phyloP scores from a whole-genome alignment of 1,140 invertebrate genomes.

The Drosophila melanogaster region DNA sequence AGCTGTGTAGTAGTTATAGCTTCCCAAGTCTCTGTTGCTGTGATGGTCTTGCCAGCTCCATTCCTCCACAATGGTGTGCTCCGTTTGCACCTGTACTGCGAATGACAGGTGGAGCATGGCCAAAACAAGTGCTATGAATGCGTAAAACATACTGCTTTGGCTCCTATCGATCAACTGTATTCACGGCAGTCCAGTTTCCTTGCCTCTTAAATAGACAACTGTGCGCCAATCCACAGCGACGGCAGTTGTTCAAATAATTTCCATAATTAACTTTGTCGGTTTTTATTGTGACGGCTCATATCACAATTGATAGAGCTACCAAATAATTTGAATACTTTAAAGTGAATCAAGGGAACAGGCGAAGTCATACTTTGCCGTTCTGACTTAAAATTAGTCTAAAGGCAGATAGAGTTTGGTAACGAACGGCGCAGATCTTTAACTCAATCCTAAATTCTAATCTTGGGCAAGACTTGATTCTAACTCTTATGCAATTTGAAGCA shows the following conservation, averaged over 20 bases:
- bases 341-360: slow-evolving; percentile 57
- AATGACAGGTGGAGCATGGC: slow-evolving; percentile 1
- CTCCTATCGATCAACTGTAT: slow-evolving; percentile 13
- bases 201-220: slow-evolving; percentile 42
- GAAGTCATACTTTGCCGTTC: too few species aligned
- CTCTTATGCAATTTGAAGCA: too few species aligned
- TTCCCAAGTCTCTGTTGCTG: background rate
- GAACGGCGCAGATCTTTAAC: too few species aligned
- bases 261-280: background rate
- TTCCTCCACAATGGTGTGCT: slow-evolving; percentile 25
- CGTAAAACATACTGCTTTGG: slow-evolving; percentile 34
- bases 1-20: slow-evolving; percentile 7
- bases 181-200: background rate
- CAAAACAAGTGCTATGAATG: slow-evolving; percentile 2
- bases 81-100: slow-evolving; percentile 2
- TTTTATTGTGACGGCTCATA: slow-evolving; percentile 8
- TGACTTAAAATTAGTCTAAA: too few species aligned
- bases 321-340: slow-evolving; percentile 58
- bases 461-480: too few species aligned
- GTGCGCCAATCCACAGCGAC: background rate
- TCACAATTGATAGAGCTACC: slow-evolving; percentile 14
- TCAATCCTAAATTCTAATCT: too few species aligned
- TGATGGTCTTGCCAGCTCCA: slow-evolving; percentile 28
- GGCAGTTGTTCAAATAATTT: slow-evolving; percentile 57
- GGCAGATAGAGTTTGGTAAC: too few species aligned